Base-by-base conservation (phyloP, 2,888 invertebrate species). In the Polydrusus pterygomalis region DNA sequence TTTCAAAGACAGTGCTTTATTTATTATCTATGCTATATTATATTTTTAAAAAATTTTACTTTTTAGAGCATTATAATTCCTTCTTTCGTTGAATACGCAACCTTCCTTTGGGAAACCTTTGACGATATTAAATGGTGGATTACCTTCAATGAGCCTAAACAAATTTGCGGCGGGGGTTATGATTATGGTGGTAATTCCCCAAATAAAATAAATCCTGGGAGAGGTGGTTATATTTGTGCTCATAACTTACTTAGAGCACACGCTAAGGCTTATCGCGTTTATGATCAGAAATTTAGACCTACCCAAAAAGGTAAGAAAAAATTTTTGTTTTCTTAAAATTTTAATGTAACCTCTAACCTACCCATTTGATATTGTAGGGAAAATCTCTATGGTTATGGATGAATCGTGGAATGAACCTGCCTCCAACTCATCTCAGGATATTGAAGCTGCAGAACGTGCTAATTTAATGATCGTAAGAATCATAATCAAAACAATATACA, bases 221-320 rank as follows among this genome's bases (percentile, higher is more conserved):
- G 89, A 18, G 91, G 89, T 0, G 90, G 90, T 62, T 94, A 94
- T 84, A 84, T 90, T 64, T 92, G 92, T 75, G 88, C 88, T 0
- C 92, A 93, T 82, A 91, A 92, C 81, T 86, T 91, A 71, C 85
- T 94, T 18, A 86, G 91, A 75, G 91, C 92, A 0, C 94, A 94
- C 83, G 92, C 91, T 0, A 89, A 88, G 70, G 91, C 89, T 0
- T 94, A 92, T 82, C 88, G 89, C 65, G 82, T 92, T 30, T 93
- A 93, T 83, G 88, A 92, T 71, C 86, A 88, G 51, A 87, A 90
- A 79, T 93, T 89, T 81, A 87, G 88, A 78, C 65, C 77, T 11
- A 78, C 64, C 9, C 79, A 80, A 70, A 64, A 79, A 10, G 80
- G 80, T 71, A 77, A 67, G 6, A 6, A n/a, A 5, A 43, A 5